These are phyloP conservation scores for Typhlichthys eigenmanni DNA, from an alignment of 2,797 vertebrate genomes.

Conservation along the genomic window DNA sequence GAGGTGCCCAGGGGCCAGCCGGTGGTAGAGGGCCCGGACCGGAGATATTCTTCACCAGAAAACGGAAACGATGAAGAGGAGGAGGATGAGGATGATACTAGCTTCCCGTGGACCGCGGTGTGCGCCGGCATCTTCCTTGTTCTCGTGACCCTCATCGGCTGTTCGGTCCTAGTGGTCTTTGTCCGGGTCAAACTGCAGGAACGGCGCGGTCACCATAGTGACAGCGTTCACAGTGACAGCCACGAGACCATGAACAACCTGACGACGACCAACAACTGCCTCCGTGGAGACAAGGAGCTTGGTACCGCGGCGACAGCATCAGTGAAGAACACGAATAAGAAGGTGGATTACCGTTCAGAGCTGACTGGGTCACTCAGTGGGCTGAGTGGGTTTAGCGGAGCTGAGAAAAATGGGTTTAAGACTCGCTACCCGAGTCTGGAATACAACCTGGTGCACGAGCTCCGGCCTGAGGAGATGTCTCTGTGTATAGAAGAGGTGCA, in stretches of 20 bases:
- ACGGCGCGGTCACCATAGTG: constrained; percentile 75
- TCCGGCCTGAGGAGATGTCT: constrained; percentile 82
- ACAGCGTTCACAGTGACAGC: constrained; percentile 82
- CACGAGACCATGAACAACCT: constrained; percentile 98
- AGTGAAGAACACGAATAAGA: constrained; percentile 98
- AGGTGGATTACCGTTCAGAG: constrained; percentile 91
- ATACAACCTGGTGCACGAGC: constrained; percentile 95
- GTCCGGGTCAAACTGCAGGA: constrained; percentile 88
- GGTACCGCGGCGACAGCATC: constrained; percentile 86
- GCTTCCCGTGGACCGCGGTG: constrained; percentile 94
- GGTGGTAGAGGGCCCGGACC: constrained; percentile 67
- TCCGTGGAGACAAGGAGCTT: constrained; percentile 91
- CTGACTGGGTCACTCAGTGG: constrained; percentile 66
- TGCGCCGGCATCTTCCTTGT: constrained; percentile 92
- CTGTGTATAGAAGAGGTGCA: constrained; percentile 61
- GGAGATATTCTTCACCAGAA: constrained; percentile 67
- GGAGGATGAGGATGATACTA: constrained; percentile 69
- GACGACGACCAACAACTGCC: constrained; percentile 86
- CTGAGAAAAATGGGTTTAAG: constrained; percentile 90
- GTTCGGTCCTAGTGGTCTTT: constrained; percentile 86
- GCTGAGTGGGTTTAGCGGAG: constrained; percentile 60
- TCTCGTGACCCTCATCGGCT: constrained; percentile 89
- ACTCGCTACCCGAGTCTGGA: constrained; percentile 89
- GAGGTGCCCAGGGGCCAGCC: constrained; percentile 75
- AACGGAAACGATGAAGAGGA: constrained; percentile 64